A percentile compares a stretch with the other conserved stretches of the same genome.
Conservation (phyloP, 2,888 invertebrate species). For the Drosophila trichaetosa region DNA sequence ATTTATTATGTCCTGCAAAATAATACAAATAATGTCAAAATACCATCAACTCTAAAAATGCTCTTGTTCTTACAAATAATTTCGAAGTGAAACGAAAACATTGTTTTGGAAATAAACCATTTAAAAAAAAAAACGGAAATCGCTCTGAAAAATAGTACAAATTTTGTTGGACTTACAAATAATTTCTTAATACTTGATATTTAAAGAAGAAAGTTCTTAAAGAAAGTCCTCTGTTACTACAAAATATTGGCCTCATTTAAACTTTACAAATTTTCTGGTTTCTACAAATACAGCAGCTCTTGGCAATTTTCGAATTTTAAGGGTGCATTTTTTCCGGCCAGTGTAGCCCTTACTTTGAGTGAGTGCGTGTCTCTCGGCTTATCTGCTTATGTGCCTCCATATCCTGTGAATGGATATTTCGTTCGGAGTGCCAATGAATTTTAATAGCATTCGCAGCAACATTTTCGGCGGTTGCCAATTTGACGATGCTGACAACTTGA, state of each 20-base stretch:
- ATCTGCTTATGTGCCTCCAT: slow-evolving; percentile 10
- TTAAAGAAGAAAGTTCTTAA: no score
- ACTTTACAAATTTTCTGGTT: neutral
- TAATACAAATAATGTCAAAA: neutral
- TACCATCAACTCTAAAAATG: neutral
- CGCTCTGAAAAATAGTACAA: no score
- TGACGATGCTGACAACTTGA: slow-evolving; percentile 27
- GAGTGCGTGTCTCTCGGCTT: neutral
- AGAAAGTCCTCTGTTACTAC: no score
- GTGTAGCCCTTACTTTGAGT: neutral
- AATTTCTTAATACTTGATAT: no score
- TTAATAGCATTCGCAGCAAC: slow-evolving; percentile 54
- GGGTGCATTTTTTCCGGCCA: neutral
- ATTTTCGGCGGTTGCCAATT: slow-evolving; percentile 31
- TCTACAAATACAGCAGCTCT: neutral
- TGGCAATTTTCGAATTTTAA: neutral
- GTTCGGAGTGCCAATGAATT: slow-evolving; percentile 64
- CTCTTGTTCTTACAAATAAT: no score
- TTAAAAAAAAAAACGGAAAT: no score
- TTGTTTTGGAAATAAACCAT: no score
- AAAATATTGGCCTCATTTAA: neutral
- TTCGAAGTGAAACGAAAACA: no score
- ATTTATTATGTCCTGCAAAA: no score
- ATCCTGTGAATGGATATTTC: slow-evolving; percentile 32
- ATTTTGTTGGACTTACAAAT: no score